Conservation (phyloP, 1,140 invertebrate species). For the Philaenus spumarius region DNA sequence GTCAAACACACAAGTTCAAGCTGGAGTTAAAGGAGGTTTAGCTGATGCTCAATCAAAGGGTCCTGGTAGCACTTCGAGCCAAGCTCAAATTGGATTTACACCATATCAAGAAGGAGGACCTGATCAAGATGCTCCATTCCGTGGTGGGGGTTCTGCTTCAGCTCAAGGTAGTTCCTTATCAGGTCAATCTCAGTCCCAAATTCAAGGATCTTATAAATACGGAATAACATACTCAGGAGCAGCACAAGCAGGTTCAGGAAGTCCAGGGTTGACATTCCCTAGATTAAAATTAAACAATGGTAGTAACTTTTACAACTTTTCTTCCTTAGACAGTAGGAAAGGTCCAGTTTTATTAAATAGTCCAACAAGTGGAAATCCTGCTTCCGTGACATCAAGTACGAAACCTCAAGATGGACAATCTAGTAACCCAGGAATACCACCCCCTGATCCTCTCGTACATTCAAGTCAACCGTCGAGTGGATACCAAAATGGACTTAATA, state of each 20-base stretch:
- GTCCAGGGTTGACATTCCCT: conserved; percentile 28
- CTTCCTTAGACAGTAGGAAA: conserved; percentile 28
- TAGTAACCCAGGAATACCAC: neutral
- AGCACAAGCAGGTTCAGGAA: conserved; percentile 70
- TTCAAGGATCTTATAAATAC: conserved; percentile 66
- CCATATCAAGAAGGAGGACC: conserved; percentile 53
- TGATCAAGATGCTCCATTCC: conserved; percentile 46
- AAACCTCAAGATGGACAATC: too few relatives aligned
- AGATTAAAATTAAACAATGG: conserved; percentile 16
- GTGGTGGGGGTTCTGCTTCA: conserved; percentile 65
- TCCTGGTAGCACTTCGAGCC: conserved; percentile 72
- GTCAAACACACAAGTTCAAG: conserved; percentile 68
- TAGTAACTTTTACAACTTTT: conserved; percentile 17
- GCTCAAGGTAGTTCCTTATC: conserved; percentile 63
- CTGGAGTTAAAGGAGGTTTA: conserved; percentile 67
- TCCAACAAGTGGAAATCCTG: too few relatives aligned
- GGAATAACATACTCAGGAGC: conserved; percentile 73
- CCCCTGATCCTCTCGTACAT: conserved; percentile 1
- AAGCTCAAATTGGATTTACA: conserved; percentile 78
- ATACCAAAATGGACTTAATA: neutral
- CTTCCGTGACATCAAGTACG: too few relatives aligned
- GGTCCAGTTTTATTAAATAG: conserved; percentile 19
- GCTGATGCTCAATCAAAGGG: conserved; percentile 77
- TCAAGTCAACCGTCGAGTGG: too few relatives aligned
- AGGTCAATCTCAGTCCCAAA: conserved; percentile 72